Evolutionary conservation across 2,888 invertebrate species (phyloP).

Genomic region (Diplazon laetatorius): DNA sequence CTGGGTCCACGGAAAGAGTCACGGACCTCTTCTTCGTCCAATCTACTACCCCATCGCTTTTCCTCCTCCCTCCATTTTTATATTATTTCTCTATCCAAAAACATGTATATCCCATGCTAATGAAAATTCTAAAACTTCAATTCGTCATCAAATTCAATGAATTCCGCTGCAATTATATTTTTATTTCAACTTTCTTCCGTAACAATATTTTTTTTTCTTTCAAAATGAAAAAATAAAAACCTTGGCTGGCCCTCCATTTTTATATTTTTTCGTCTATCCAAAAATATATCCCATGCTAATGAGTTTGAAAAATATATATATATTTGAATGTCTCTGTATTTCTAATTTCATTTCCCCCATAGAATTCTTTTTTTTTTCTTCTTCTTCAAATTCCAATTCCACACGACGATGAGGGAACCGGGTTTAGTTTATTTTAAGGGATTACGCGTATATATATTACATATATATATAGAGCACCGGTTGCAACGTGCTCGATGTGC

Average conservation of each 20-base stretch:
- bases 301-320: background rate
- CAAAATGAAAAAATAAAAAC: background rate
- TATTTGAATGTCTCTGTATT: no score
- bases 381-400: background rate
- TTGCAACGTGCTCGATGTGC: no score
- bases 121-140: background rate
- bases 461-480: constrained; percentile 17
- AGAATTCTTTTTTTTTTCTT: background rate
- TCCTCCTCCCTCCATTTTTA: background rate
- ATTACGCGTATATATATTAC: no score
- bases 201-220: constrained; percentile 5
- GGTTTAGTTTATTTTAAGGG: constrained; percentile 24
- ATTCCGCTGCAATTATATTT: background rate
- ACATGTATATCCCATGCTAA: background rate
- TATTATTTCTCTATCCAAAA: background rate
- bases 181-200: background rate
- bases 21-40: constrained; percentile 32
- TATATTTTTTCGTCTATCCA: background rate
- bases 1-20: constrained; percentile 26
- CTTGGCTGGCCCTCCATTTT: no score
- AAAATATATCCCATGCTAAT: background rate
- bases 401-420: constrained; percentile 25
- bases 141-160: background rate
- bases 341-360: no score
- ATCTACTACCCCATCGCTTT: background rate